A percentile compares a stretch with the other conserved stretches of the same genome.
phyloP scores from a whole-genome alignment of 2,888 invertebrate species.

The Cataglyphis albicans region DNA sequence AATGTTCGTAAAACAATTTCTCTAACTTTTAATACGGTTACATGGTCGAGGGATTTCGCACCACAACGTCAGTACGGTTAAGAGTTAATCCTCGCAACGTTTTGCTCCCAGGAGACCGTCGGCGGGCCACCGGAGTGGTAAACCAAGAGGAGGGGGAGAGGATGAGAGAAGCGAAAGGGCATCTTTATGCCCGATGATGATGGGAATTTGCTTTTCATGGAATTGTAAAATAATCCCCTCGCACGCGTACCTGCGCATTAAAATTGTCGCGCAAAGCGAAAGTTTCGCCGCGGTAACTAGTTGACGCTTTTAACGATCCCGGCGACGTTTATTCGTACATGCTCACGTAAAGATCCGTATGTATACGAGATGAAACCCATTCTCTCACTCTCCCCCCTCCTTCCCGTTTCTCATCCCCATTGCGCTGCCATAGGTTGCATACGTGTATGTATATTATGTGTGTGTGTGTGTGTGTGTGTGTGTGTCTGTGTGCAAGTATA shows the following conservation, averaged over 20 bases:
- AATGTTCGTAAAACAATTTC: slow-evolving; percentile 3
- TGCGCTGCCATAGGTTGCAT: not conserved
- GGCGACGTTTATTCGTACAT: slow-evolving; percentile 66
- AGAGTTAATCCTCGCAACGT: slow-evolving; percentile 40
- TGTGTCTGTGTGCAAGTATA: not conserved
- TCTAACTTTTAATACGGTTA: slow-evolving; percentile 34
- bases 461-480: not conserved
- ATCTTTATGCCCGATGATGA: slow-evolving; percentile 40
- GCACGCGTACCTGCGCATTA: slow-evolving; percentile 9
- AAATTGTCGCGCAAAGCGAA: slow-evolving; percentile 42
- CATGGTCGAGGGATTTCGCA: slow-evolving; percentile 21
- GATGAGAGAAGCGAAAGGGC: not conserved
- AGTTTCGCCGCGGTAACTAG: slow-evolving; percentile 48
- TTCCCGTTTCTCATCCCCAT: not conserved
- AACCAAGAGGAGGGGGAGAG: not conserved
- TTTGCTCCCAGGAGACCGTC: slow-evolving; percentile 2
- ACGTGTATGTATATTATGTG: not conserved
- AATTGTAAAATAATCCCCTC: slow-evolving; percentile 41
- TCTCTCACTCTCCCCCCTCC: no score
- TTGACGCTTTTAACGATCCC: slow-evolving; percentile 69
- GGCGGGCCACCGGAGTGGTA: not conserved
- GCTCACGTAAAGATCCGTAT: slow-evolving; percentile 68
- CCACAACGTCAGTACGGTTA: slow-evolving; percentile 27
- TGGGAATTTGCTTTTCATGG: slow-evolving; percentile 27
- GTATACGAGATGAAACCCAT: not conserved